Evolutionary conservation across 2,888 invertebrate genomes (phyloP), one percentile per base, ranked within the genome.

Genomic region (Gonocerus acuteangulatus): DNA sequence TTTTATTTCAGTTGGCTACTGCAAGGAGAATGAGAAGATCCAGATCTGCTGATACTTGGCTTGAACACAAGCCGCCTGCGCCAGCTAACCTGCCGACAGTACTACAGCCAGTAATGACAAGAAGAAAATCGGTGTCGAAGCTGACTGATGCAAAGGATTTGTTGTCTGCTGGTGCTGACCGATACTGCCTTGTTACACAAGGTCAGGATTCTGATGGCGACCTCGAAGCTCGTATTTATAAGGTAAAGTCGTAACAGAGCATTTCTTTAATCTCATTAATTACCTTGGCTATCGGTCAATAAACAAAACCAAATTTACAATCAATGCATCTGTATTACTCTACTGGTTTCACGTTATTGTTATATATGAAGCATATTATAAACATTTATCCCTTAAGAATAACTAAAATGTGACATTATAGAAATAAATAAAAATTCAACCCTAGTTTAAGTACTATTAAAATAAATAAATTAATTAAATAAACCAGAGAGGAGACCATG

Each of bases 131-230:
- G 0, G 82, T 95, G 0, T 85, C 86, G 9, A 87, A 89, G 72
- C 76, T 95, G 13, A 87, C 86, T 0, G 85, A 85, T 66, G 84
- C 87, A 0, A 89, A 87, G 65, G 84, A 69, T 68, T 21, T 57
- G 18, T 81, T 92, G 7, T 82, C 83, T 0, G 82, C 83, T 70
- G 85, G 82, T 71, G 83, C 80, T 68, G 85, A 87, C 0, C 93
- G 94, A 71, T 99, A 99, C 73, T 89, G 94, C 67, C 79, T 97
- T 0, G 86, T 94, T n/a, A 87, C 94, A 0, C 96, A 97, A 75
- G 90, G 91, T 69, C 86, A 89, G 18, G 94, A 95, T 72, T 85
- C 87, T 0, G 89, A 89, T 69, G 97, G 96, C 0, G 94, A 94
- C 71, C 77, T 97, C 2, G 93, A 94, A 74, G 97, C 96, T 0